A percentile compares a stretch with the other conserved stretches of the same genome.
Evolutionary conservation across 2,888 invertebrate species (phyloP).

Genomic region (Periphyllus acericola): DNA sequence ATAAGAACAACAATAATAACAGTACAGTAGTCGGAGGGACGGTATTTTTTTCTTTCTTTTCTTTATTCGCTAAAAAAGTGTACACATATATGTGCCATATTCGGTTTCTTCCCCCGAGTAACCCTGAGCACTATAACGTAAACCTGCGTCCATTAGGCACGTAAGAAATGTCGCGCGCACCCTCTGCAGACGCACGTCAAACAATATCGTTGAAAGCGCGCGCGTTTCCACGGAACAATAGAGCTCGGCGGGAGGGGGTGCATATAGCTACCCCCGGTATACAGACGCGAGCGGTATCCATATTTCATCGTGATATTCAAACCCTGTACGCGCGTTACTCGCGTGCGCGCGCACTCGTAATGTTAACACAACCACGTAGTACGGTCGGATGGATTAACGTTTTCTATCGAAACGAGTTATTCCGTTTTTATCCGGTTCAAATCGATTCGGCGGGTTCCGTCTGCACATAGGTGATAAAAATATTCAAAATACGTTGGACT

Average conservation of each 20-base stretch:
- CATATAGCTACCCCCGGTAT: not conserved
- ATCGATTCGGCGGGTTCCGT: not conserved
- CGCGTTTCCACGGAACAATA: not conserved
- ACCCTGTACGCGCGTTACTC: not conserved
- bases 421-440: not conserved
- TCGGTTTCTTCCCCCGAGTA: slow-evolving; percentile 8
- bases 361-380: not conserved
- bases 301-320: not conserved
- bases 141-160: not conserved
- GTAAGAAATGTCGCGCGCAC: slow-evolving; percentile 24
- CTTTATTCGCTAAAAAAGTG: not conserved
- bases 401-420: not conserved
- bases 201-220: not conserved
- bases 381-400: not conserved
- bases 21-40: not conserved
- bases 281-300: not conserved
- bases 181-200: not conserved
- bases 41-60: not conserved
- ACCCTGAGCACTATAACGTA: not conserved
- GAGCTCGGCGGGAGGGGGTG: not conserved
- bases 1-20: too few species aligned
- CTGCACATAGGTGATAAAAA: too few species aligned
- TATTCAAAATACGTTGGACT: too few species aligned
- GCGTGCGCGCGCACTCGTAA: not conserved
- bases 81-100: not conserved